Evolutionary conservation across 2,113 vertebrate species (phyloP).

Genomic region (Phyllostomus hastatus): DNA sequence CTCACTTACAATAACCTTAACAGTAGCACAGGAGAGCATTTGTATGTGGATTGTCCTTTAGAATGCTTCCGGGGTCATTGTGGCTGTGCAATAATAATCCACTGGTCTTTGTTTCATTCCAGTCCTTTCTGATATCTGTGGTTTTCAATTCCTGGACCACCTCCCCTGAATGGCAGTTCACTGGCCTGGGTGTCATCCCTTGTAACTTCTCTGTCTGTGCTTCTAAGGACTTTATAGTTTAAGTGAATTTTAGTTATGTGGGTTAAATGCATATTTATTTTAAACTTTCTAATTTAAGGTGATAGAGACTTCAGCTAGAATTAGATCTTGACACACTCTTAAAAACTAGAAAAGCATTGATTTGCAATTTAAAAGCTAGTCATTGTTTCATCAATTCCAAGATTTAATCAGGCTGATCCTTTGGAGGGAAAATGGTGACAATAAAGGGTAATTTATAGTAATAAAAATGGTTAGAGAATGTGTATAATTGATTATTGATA

Average conservation of each 20-base stretch:
- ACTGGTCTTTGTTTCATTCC: background rate
- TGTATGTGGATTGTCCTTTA: background rate
- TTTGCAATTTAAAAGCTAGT: background rate
- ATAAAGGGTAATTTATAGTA: background rate
- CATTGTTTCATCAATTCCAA: background rate
- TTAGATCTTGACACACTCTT: background rate
- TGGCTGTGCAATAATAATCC: too few species aligned
- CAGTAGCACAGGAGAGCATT: background rate
- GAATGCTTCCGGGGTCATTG: background rate
- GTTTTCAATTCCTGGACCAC: background rate
- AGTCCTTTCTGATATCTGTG: background rate
- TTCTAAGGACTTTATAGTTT: background rate
- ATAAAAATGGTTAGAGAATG: background rate
- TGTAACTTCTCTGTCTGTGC: background rate
- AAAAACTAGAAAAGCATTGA: background rate
- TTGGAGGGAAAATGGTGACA: background rate
- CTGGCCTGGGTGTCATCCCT: background rate
- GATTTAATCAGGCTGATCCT: background rate
- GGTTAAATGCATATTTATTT: background rate
- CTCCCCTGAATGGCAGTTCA: background rate
- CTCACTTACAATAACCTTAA: background rate
- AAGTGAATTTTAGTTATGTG: background rate
- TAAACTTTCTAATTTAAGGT: background rate
- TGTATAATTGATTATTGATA: background rate
- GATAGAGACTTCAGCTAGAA: background rate